Base-by-base conservation (phyloP, 2,113 vertebrate species). In the Gymnobelideus leadbeateri region DNA sequence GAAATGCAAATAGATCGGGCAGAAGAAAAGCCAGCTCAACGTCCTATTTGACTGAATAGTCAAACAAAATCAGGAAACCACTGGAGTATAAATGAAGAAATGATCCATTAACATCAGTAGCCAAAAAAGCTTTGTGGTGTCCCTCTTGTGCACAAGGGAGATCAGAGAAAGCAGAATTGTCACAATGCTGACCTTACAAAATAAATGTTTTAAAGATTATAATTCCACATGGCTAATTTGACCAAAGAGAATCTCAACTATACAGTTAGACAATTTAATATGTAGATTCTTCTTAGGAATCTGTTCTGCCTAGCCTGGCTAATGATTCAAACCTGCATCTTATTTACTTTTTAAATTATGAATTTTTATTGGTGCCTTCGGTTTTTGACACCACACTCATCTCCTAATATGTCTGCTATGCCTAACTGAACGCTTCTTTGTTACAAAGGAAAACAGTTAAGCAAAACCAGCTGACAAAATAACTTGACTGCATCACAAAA, bases 151-250 rank as follows among this genome's bases (percentile, higher is more conserved):
- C 68, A 8, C 55, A 94, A 61, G 12, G 52, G 0, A 50, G 89
- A 90, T 0, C 43, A 50, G 61, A 94, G 55, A 93, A 89, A n/a
- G 28, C 52, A 92, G 92, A 94, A 91, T 97, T 96, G 95, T 93
- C 92, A 7, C 54, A 94, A 89, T 51, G 68, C 49, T 47, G n/a
- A 77, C 93, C 21, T 31, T 94, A 89, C 7, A 94, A 91, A 91
- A n/a, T 46, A 92, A 95, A 47, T 8, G 92, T 97, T 54, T 91
- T 94, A 93, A 96, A 97, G 95, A 93, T 92, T 93, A 77, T 93
- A 89, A 77, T 93, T 92, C 16, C 91, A 51, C 16, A 55, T 91
- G 53, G 16, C 93, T 93, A 93, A 96, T 91, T 92, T 91, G 24
- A 91, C 54, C 49, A 91, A 95, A 95, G 93, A 51, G 95, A 96